Conservation (phyloP, 2,113 vertebrate genomes). For the Leucopsar rothschildi region DNA sequence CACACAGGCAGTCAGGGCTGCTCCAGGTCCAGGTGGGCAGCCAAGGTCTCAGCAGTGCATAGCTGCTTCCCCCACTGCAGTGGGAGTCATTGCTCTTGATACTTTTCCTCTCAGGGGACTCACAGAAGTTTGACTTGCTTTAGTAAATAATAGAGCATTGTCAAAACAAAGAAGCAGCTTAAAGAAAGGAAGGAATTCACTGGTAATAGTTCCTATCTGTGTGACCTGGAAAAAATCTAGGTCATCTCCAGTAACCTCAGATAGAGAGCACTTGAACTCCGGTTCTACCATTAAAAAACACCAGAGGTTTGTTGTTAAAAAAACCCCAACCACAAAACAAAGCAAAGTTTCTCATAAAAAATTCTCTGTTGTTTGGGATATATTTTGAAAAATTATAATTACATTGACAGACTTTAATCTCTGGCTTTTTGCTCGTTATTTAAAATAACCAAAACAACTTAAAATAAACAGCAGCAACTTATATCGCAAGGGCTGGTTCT, state of each 20-base stretch:
- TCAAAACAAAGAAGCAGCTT: background rate
- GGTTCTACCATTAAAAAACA: background rate
- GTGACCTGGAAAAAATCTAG: background rate
- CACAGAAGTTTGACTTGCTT: background rate
- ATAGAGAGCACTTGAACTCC: background rate
- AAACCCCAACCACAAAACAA: background rate
- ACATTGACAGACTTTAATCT: background rate
- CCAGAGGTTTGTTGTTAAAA: background rate
- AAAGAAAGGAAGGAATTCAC: background rate
- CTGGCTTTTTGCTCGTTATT: background rate
- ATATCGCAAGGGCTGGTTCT: background rate
- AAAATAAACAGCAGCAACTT: background rate
- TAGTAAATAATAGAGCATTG: background rate
- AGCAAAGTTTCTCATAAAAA: background rate
- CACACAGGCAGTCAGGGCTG: background rate
- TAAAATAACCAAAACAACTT: background rate
- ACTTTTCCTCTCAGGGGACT: background rate
- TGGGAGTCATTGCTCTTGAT: background rate
- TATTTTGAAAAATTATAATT: background rate
- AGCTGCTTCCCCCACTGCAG: rapidly evolving
- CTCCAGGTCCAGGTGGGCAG: background rate
- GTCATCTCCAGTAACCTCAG: background rate
- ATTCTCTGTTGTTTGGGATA: background rate
- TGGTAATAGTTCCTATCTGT: background rate
- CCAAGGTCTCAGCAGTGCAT: background rate